These are phyloP conservation scores for Liodrosophila aerea DNA, from an alignment of 2,888 invertebrate genomes.

Conservation along the genomic window DNA sequence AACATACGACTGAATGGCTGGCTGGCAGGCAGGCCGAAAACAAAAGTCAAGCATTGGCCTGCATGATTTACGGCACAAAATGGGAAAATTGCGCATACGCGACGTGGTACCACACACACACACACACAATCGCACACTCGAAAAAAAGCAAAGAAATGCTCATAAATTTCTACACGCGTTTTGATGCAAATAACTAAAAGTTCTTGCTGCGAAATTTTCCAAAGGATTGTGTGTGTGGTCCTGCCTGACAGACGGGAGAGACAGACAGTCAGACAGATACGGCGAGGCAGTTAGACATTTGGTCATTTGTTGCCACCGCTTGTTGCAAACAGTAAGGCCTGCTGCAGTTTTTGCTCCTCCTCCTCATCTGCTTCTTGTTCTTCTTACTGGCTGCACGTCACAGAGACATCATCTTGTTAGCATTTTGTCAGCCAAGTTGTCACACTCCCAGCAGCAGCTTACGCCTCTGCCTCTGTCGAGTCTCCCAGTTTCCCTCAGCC, in stretches of 20 bases:
- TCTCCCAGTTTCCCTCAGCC: not conserved
- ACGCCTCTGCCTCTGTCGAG: conserved; percentile 5
- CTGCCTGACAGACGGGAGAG: not conserved
- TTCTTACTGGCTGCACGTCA: conserved; percentile 18
- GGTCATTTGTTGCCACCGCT: conserved; percentile 73
- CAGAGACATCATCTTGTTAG: conserved; percentile 71
- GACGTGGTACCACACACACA: conserved; percentile 45
- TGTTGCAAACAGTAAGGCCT: conserved; percentile 48
- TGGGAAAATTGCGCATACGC: conserved; percentile 76
- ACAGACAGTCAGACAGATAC: not conserved
- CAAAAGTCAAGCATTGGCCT: conserved; percentile 70
- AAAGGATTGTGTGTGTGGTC: no score
- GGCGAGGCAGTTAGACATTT: conserved; percentile 56
- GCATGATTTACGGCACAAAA: conserved; percentile 69
- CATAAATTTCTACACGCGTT: conserved; percentile 50
- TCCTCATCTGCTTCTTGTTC: not conserved
- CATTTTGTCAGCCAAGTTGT: conserved; percentile 77
- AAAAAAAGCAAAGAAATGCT: conserved; percentile 30
- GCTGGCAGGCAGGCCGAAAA: conserved; percentile 51
- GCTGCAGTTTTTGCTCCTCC: not conserved
- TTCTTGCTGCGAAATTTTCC: conserved; percentile 7
- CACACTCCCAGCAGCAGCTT: conserved; percentile 58
- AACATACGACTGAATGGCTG: conserved; percentile 20
- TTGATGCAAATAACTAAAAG: conserved; percentile 49
- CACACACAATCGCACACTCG: no score